Evolutionary conservation across 2,113 vertebrate genomes (phyloP), one percentile per base, ranked within the genome.

Genomic region (Syngnathus scovelli): DNA sequence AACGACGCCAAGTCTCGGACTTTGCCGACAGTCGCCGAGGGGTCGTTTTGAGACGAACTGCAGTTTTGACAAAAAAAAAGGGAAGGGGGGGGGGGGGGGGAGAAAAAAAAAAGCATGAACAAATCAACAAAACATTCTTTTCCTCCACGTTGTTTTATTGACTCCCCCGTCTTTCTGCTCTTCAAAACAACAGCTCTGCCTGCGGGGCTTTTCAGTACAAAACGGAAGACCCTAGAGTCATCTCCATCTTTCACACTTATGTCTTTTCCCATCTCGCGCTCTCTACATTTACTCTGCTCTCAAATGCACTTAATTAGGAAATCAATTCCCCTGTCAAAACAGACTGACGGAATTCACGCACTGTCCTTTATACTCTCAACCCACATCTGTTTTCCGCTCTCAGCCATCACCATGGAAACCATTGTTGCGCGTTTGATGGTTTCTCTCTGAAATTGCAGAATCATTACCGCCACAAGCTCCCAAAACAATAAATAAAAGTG

Each of bases 1-100:
- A 96, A 94, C 0, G 95, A 95, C 59, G 93, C 91, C 80, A 95
- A 88, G 86, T 96, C 95, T 70, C 93, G 84, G 39, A 92, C 93
- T 89, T 88, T 94, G 52, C 92, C 92, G 68, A 79, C 91, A 0
- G 92, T 92, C 70, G 84, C 92, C 33, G 89, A 86, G 33, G 90
- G 78, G 76, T 92, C 92, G 62, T 90, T 93, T 74, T 71, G 92
- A 77, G 81, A 80, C 52, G 87, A 87, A 76, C 89, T 90, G 76
- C 33, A 60, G 60, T 64, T 61, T 18, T 41, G 41, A 1, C 63
- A 64, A 23, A 64, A 64, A 72, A 66, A 68, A 27, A 2, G 27
- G 27, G 66, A 68, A 2, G 27, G 27, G 66, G 67, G 7, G 68
- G 33, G 19, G 41, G 11, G 41, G 10, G 3, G 9, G 7, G 11